Evolutionary conservation across 92 coral and sea anemone species (phyloP), one percentile per base, ranked within the genome.

Genomic region (Heliopora coerulea): DNA sequence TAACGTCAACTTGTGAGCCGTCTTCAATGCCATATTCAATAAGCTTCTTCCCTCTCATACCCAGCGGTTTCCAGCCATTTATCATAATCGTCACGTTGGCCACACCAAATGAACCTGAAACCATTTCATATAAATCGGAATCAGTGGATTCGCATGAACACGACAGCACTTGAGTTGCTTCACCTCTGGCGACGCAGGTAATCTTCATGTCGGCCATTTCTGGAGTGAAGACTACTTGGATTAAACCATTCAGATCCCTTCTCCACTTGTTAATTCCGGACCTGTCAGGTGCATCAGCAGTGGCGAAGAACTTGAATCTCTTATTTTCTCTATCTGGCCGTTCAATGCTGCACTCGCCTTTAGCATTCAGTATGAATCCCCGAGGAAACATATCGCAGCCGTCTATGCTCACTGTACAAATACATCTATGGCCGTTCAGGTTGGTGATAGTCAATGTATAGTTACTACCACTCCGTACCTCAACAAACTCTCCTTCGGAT

Each of bases 201-300:
- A 67, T 67, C 29, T 44, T 67, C 74, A 44, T 67, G 54, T 67
- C 74, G 30, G 35, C 74, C 48, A 35, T 67, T n/a, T 67, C 74
- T 54, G 74, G 59, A 9, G 30, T 46, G n/a, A 67, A 67, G 28
- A 15, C 23, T 25, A 67, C 14, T 33, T 44, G 40, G 48, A 67
- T 48, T 19, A 44, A 3, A 27, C 74, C 74, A 67, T 67, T 67
- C 29, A 6, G 17, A 1, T 67, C 58, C 29, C 30, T 44, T 26
- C 41, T 32, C 59, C 59, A 67, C 23, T 46, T 44, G 40, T 67
- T 67, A 26, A 67, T 67, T 11, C 74, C 74, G 29, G 74, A 44
- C 25, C 40, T 59, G 1, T 0, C 8, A 5, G 74, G 74, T 13
- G 74, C 74, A 67, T 67, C 74, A 19, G 41, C 25, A n/a, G 48